Percentiles rank a stretch among this genome's conserved stretches.
phyloP scores from a whole-genome alignment of 2,888 invertebrate genomes.

The Eilema griseolum region DNA sequence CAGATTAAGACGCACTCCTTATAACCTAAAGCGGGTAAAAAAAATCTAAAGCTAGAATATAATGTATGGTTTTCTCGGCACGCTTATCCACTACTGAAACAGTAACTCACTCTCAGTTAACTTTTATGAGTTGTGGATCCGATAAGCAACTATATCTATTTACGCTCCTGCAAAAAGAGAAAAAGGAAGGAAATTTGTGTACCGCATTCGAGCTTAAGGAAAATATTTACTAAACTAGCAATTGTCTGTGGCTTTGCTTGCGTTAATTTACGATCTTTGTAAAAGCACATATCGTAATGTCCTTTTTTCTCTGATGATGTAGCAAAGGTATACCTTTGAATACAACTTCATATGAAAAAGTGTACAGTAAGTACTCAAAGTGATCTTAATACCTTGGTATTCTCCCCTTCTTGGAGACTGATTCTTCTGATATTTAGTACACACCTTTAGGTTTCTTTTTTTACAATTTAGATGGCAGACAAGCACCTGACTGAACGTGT shows the following conservation, averaged over 20 bases:
- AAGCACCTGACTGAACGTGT: no score
- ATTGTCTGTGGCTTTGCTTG: background rate
- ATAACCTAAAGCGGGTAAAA: background rate
- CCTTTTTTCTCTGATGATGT: no score
- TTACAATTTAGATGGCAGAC: no score
- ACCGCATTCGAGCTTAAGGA: background rate
- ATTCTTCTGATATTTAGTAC: no score
- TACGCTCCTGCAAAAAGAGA: background rate
- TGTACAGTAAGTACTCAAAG: no score
- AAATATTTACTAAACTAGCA: background rate
- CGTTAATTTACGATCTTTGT: background rate
- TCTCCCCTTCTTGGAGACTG: no score
- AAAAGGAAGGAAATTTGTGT: conserved; percentile 1
- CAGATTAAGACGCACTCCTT: background rate
- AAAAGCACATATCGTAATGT: no score
- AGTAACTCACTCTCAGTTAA: conserved; percentile 13
- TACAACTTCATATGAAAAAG: no score
- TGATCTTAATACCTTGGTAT: no score
- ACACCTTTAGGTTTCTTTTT: no score
- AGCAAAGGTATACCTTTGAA: no score
- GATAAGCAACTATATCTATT: conserved; percentile 22
- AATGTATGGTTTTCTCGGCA: conserved; percentile 5
- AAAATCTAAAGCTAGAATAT: conserved; percentile 5
- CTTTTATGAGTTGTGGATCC: conserved; percentile 18
- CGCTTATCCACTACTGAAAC: conserved; percentile 14